A percentile compares a stretch with the other conserved stretches of the same genome.
These are phyloP conservation scores for Pogonognathellus flavescens DNA, from an alignment of 1,140 invertebrate species.

Conservation along the genomic window DNA sequence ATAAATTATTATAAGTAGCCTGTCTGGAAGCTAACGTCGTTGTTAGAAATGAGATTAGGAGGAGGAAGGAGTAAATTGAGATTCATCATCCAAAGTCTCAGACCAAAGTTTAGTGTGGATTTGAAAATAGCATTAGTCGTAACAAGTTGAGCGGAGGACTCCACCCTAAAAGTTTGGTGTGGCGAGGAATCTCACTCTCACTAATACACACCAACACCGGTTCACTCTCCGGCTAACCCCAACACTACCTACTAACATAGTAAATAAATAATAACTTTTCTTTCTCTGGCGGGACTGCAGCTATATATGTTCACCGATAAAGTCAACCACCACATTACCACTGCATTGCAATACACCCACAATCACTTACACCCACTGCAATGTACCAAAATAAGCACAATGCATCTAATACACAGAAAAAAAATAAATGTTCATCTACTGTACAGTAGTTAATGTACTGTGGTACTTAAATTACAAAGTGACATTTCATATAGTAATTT, in stretches of 20 bases:
- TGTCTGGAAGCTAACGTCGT: too few species aligned
- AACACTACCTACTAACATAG: not conserved
- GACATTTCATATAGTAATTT: too few species aligned
- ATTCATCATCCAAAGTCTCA: conserved; percentile 50
- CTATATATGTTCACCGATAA: not conserved
- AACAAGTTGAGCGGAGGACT: conserved; percentile 45
- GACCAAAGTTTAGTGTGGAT: conserved; percentile 44
- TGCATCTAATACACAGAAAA: too few species aligned
- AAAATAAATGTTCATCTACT: too few species aligned
- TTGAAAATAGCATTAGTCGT: conserved; percentile 20
- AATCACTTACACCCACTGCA: too few species aligned
- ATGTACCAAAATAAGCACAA: too few species aligned
- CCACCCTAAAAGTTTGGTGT: conserved; percentile 35
- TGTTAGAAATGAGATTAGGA: not conserved
- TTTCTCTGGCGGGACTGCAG: not conserved
- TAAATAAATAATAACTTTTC: not conserved
- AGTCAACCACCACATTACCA: too few species aligned
- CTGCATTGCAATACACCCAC: too few species aligned
- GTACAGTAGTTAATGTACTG: too few species aligned
- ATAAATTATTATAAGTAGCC: too few species aligned
- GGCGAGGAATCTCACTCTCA: conserved; percentile 23
- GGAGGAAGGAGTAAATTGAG: conserved; percentile 50
- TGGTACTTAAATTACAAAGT: too few species aligned
- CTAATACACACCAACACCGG: not conserved
- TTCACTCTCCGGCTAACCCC: not conserved